phyloP scores from a whole-genome alignment of 2,113 vertebrate species.

The Boleophthalmus pectinirostris region DNA sequence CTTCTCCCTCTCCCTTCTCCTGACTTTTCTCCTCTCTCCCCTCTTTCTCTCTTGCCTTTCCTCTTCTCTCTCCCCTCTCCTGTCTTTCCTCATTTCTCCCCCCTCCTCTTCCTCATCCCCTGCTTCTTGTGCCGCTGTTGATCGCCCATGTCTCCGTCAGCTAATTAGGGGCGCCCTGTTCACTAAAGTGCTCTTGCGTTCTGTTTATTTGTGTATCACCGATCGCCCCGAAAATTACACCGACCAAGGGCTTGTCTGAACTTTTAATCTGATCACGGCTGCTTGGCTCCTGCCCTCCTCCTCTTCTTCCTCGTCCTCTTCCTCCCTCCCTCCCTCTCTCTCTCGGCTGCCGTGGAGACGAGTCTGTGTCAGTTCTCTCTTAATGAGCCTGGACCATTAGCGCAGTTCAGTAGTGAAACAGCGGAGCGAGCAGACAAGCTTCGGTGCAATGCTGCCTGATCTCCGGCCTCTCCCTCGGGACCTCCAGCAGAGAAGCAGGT shows the following conservation, averaged over 20 bases:
- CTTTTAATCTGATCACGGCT: slow-evolving; percentile 73
- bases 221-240: slow-evolving; percentile 65
- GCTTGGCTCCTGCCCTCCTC: slow-evolving; percentile 4
- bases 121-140: slow-evolving; percentile 16
- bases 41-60: too few relatives aligned
- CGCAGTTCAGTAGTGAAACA: slow-evolving; percentile 68
- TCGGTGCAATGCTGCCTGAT: slow-evolving; percentile 58
- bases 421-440: slow-evolving; percentile 53
- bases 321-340: neutral
- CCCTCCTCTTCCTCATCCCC: neutral
- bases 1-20: too few relatives aligned
- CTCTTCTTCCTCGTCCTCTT: neutral
- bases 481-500: slow-evolving; percentile 49
- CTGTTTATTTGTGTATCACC: slow-evolving; percentile 72
- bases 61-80: too few relatives aligned
- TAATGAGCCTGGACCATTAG: slow-evolving; percentile 76
- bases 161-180: slow-evolving; percentile 71
- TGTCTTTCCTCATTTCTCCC: neutral
- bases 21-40: too few relatives aligned
- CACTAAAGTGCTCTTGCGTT: slow-evolving; percentile 62
- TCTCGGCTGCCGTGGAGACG: slow-evolving; percentile 8
- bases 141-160: slow-evolving; percentile 61
- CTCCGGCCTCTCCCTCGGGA: slow-evolving; percentile 55
- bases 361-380: slow-evolving; percentile 62
- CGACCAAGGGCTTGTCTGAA: slow-evolving; percentile 73